These are phyloP conservation scores for Aegotheles bennettii DNA, from an alignment of 2,113 vertebrate species.

Conservation along the genomic window DNA sequence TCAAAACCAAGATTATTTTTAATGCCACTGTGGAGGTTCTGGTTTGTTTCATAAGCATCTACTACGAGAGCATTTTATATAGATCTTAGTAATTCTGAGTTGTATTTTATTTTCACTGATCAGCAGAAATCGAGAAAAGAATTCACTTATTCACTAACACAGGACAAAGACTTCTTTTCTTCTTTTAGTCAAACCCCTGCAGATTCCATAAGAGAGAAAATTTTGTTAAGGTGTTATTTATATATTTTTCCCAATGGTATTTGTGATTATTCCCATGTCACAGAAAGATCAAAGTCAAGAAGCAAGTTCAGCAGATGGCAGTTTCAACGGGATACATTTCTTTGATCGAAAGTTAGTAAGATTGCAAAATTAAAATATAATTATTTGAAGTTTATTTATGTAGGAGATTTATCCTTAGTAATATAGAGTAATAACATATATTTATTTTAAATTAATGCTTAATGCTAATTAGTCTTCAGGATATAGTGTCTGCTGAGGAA, in stretches of 20 bases:
- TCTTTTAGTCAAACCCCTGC: background rate
- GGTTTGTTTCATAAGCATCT: background rate
- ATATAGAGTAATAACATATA: background rate
- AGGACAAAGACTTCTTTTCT: background rate
- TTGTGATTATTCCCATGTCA: background rate
- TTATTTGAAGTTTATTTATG: background rate
- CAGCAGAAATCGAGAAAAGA: background rate
- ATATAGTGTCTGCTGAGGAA: background rate
- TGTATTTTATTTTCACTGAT: background rate
- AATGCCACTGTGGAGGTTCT: background rate
- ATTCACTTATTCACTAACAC: background rate
- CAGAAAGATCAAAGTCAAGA: background rate
- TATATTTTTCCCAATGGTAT: background rate
- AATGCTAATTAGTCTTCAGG: background rate
- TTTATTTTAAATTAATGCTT: background rate
- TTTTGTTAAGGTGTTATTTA: background rate
- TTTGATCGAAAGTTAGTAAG: background rate
- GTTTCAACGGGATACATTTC: background rate
- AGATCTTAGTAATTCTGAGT: background rate
- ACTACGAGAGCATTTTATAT: background rate
- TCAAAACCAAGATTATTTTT: background rate
- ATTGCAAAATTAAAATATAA: background rate
- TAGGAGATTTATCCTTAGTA: background rate
- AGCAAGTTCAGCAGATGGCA: background rate
- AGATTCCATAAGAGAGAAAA: background rate